Percentiles rank a stretch among this genome's conserved stretches.
phyloP scores from a whole-genome alignment of 2,113 vertebrate species.

The Cephalopholis sonnerati region DNA sequence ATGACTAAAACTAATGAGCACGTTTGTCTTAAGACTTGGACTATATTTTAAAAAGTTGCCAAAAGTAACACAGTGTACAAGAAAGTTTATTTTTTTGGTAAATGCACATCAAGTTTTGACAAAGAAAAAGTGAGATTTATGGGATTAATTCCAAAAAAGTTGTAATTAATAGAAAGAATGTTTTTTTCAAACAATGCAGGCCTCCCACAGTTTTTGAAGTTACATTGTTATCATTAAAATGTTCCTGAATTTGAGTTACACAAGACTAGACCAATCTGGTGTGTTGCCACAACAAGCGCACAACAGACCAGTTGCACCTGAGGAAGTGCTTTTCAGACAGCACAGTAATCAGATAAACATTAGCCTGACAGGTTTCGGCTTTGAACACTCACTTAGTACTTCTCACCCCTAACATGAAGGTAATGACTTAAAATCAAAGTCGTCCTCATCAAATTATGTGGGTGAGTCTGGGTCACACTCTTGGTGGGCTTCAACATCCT shows the following conservation, averaged over 20 bases:
- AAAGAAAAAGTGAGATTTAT: not conserved
- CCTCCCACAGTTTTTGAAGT: not conserved
- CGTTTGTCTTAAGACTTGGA: no score
- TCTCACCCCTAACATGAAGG: slow-evolving; percentile 74
- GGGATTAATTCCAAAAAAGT: not conserved
- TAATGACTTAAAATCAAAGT: slow-evolving; percentile 76
- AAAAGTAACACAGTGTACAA: no score
- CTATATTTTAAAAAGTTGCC: no score
- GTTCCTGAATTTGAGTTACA: not conserved
- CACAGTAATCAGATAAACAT: slow-evolving; percentile 69
- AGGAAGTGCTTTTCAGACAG: slow-evolving; percentile 58
- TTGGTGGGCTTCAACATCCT: slow-evolving; percentile 68
- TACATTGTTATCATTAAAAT: not conserved
- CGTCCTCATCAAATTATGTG: slow-evolving; percentile 72
- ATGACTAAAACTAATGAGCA: no score
- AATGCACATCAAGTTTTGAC: not conserved
- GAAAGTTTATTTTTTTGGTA: not conserved
- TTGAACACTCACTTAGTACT: slow-evolving; percentile 81
- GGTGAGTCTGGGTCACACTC: slow-evolving; percentile 65
- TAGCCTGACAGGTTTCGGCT: slow-evolving; percentile 76
- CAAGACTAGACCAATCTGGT: slow-evolving; percentile 5
- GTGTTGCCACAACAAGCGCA: slow-evolving; percentile 20
- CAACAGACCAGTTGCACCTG: slow-evolving; percentile 45
- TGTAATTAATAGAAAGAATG: not conserved
- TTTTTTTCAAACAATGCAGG: not conserved